A percentile compares a stretch with the other conserved stretches of the same genome.
phyloP scores from a whole-genome alignment of 2,797 vertebrate species.

The Nannoperca obscura region DNA sequence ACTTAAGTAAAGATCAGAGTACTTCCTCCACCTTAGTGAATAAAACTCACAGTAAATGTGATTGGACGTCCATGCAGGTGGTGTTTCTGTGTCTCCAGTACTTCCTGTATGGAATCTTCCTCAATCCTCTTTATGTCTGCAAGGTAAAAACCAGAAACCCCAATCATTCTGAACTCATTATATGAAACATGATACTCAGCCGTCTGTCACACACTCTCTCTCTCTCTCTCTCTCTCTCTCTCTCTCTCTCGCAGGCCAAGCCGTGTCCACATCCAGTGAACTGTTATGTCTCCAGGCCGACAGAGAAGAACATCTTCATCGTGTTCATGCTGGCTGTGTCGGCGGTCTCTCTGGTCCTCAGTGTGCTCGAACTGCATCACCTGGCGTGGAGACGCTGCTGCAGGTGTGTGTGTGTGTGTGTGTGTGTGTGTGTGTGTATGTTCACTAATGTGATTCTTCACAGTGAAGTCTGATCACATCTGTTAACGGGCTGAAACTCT shows the following conservation, averaged over 20 bases:
- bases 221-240: background rate
- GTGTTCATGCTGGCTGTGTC: constrained; percentile 96
- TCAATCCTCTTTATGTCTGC: constrained; percentile 91
- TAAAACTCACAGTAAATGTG: background rate
- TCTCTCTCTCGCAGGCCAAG: constrained; percentile 72
- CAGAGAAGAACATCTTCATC: constrained; percentile 98
- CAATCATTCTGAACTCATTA: accelerated
- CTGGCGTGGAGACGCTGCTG: constrained; percentile 93
- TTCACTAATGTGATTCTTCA: background rate
- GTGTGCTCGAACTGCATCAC: constrained; percentile 92
- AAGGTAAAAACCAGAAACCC: constrained; percentile 64
- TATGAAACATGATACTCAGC: background rate
- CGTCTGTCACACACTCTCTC: accelerated
- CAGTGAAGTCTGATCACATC: background rate
- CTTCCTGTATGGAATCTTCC: constrained; percentile 92
- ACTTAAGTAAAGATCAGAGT: background rate
- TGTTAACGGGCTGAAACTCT: background rate
- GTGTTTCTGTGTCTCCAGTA: constrained; percentile 95
- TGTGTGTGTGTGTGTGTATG: too few species aligned
- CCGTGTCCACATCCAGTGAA: constrained; percentile 95
- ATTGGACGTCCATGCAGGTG: constrained; percentile 72
- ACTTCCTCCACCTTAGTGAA: background rate
- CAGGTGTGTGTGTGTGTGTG: constrained; percentile 51
- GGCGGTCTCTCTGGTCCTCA: constrained; percentile 91
- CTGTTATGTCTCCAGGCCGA: constrained; percentile 98